Percentiles rank a stretch among this genome's conserved stretches.
phyloP scores from a whole-genome alignment of 2,888 invertebrate genomes.

The Erebia palarica region DNA sequence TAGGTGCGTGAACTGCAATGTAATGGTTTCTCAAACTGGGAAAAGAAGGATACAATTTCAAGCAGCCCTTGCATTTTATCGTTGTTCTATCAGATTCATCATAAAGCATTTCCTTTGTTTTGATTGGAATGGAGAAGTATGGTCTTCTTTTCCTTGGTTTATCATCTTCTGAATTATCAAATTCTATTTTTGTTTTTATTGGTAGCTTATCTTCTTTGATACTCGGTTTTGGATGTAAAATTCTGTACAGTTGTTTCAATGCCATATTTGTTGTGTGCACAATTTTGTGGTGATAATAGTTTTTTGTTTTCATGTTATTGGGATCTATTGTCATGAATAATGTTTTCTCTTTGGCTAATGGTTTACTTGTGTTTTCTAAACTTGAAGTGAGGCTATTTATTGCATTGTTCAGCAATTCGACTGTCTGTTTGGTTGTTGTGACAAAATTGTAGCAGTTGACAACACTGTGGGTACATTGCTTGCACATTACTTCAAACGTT shows the following conservation, averaged over 20 bases:
- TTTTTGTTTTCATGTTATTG: conserved; percentile 50
- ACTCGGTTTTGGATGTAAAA: conserved; percentile 36
- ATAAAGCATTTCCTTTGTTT: conserved; percentile 53
- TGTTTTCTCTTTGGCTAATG: conserved; percentile 46
- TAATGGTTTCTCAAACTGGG: conserved; percentile 58
- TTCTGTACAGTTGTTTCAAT: conserved; percentile 45
- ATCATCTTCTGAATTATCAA: conserved; percentile 10
- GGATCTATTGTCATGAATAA: conserved; percentile 56
- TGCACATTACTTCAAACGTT: conserved; percentile 55
- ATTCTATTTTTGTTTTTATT: conserved; percentile 36
- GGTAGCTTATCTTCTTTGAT: conserved; percentile 32
- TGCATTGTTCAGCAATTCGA: conserved; percentile 47
- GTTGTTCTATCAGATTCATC: conserved; percentile 47
- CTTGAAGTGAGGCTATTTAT: conserved; percentile 50
- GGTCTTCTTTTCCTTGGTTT: conserved; percentile 36
- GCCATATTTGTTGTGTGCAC: conserved; percentile 44
- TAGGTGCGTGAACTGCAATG: conserved; percentile 60
- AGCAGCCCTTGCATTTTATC: conserved; percentile 58
- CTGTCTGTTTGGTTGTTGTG: conserved; percentile 49
- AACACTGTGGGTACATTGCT: conserved; percentile 52
- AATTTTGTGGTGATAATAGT: conserved; percentile 52
- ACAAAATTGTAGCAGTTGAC: conserved; percentile 58
- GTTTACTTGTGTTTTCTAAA: conserved; percentile 45
- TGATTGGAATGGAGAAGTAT: conserved; percentile 42
- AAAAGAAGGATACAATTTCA: conserved; percentile 51